phyloP scores from a whole-genome alignment of 2,113 vertebrate genomes.

The Spea multiplicata region DNA sequence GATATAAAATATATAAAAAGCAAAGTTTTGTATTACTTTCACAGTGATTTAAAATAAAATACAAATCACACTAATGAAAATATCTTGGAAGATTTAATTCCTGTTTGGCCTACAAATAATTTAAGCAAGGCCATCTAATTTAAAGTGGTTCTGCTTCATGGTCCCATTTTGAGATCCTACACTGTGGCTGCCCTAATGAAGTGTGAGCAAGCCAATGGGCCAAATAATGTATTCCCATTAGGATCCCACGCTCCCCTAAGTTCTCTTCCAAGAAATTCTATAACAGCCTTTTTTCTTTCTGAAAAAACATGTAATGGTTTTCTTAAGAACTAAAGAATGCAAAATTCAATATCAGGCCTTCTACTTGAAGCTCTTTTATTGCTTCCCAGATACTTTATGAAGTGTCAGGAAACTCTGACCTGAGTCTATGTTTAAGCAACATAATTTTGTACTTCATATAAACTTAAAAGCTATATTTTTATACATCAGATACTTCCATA shows the following conservation, averaged over 20 bases:
- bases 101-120: not conserved
- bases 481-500: conserved; percentile 21
- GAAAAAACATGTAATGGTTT: conserved; percentile 33
- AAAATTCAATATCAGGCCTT: conserved; percentile 30
- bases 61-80: no score
- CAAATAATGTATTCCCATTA: conserved; percentile 21
- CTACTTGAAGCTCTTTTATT: conserved; percentile 24
- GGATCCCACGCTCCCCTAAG: conserved; percentile 7
- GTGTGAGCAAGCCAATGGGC: conserved; percentile 37
- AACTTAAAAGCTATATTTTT: conserved; percentile 33
- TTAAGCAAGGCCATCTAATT: not conserved
- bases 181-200: conserved; percentile 30
- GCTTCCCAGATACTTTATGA: conserved; percentile 72
- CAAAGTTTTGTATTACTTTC: no score
- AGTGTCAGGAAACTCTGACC: conserved; percentile 70
- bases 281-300: conserved; percentile 26
- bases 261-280: conserved; percentile 34
- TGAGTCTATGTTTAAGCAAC: conserved; percentile 39
- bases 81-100: no score
- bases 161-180: conserved; percentile 28
- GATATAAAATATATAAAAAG: not conserved
- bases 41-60: no score
- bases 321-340: conserved; percentile 31
- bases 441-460: conserved; percentile 66
- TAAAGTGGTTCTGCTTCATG: conserved; percentile 7